phyloP scores from a whole-genome alignment of 2,797 vertebrate genomes.

The Acanthurus leucopareius region DNA sequence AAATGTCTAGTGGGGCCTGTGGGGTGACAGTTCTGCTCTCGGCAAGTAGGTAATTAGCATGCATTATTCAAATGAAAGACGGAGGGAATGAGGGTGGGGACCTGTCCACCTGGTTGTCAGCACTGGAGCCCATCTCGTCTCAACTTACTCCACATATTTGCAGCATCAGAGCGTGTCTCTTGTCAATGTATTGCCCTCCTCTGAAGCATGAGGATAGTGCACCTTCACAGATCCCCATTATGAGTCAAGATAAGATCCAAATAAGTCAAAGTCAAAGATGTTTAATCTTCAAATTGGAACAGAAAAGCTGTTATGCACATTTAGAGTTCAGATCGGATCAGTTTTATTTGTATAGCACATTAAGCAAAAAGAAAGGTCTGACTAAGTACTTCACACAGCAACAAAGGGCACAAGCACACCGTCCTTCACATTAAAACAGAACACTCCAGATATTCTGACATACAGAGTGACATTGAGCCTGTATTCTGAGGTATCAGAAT shows the following conservation, averaged over 20 bases:
- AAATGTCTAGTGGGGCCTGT: slow-evolving; percentile 68
- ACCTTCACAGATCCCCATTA: slow-evolving; percentile 56
- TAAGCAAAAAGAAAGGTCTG: slow-evolving; percentile 28
- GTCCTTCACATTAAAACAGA: slow-evolving; percentile 16
- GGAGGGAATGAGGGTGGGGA: slow-evolving; percentile 81
- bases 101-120: slow-evolving; percentile 84
- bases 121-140: slow-evolving; percentile 68
- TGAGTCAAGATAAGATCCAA: slow-evolving; percentile 53
- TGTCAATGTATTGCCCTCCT: slow-evolving; percentile 70
- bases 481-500: slow-evolving; percentile 1
- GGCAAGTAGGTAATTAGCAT: slow-evolving; percentile 88
- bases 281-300: slow-evolving; percentile 53
- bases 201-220: slow-evolving; percentile 46
- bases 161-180: slow-evolving; percentile 72
- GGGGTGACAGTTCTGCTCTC: slow-evolving; percentile 81
- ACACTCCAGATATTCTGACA: too few relatives aligned
- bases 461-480: slow-evolving; percentile 27
- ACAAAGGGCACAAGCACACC: slow-evolving; percentile 33
- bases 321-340: slow-evolving; percentile 50
- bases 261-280: slow-evolving; percentile 49
- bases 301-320: slow-evolving; percentile 43
- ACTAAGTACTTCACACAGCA: slow-evolving; percentile 30
- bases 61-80: slow-evolving; percentile 87
- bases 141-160: slow-evolving; percentile 74
- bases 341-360: slow-evolving; percentile 46